phyloP scores from a whole-genome alignment of 2,888 invertebrate species.

The Hypercompe scribonia region DNA sequence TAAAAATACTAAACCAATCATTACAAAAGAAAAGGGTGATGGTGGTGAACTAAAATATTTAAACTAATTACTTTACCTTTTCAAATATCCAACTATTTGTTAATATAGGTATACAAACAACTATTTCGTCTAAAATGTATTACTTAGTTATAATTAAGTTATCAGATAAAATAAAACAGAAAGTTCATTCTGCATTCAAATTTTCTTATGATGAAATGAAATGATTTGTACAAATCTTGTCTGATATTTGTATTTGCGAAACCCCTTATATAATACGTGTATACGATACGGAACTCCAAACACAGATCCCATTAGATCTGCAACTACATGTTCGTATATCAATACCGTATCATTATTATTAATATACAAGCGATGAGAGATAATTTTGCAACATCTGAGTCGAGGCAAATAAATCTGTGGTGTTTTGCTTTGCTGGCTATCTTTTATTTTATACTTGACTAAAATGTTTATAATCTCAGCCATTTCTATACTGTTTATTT shows the following conservation, averaged over 20 bases:
- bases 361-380: conserved; percentile 69
- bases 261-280: not conserved
- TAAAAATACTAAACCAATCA: too few relatives aligned
- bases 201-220: not conserved
- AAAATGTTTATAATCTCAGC: conserved; percentile 33
- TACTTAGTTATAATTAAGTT: too few relatives aligned
- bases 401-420: conserved; percentile 58
- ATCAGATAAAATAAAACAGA: not conserved
- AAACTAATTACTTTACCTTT: too few relatives aligned
- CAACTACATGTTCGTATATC: conserved; percentile 60
- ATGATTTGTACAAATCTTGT: not conserved
- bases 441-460: conserved; percentile 45
- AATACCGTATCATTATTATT: conserved; percentile 72
- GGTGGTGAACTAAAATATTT: too few relatives aligned
- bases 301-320: conserved; percentile 66
- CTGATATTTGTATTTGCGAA: not conserved
- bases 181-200: not conserved
- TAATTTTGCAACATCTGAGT: conserved; percentile 57
- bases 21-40: too few relatives aligned
- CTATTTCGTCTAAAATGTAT: too few relatives aligned
- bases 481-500: conserved; percentile 9
- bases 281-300: conserved; percentile 53
- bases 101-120: too few relatives aligned
- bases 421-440: conserved; percentile 51
- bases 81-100: too few relatives aligned